Percentiles rank a stretch among this genome's conserved stretches.
These are phyloP conservation scores for Bettongia penicillata DNA, from an alignment of 2,113 vertebrate species.

Conservation along the genomic window DNA sequence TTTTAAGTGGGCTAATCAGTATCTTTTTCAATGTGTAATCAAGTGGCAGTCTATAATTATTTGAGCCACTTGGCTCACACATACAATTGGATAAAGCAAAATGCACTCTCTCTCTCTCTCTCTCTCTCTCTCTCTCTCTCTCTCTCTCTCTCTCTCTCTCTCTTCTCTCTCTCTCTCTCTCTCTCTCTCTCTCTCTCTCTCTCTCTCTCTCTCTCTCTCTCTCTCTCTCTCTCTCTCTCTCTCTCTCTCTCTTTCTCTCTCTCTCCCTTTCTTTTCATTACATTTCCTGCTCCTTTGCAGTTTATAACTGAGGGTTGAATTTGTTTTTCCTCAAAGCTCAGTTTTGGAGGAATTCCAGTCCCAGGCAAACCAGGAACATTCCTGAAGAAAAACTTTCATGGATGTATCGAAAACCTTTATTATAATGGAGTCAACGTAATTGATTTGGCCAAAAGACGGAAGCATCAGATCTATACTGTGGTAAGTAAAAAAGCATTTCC, in stretches of 20 bases:
- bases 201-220: too few species aligned
- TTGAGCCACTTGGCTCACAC: conserved; percentile 41
- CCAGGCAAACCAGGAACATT: conserved; percentile 99
- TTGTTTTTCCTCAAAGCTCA: conserved; percentile 90
- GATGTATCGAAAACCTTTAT: conserved; percentile 98
- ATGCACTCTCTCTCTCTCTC: neutral
- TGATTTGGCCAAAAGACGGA: conserved; percentile 96
- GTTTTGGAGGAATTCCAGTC: conserved; percentile 97
- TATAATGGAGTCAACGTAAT: conserved; percentile 98
- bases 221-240: too few species aligned
- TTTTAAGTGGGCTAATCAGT: conserved; percentile 71
- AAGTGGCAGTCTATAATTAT: conserved; percentile 68
- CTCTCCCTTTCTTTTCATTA: conserved; percentile 15
- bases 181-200: neutral
- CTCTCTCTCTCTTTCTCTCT: too few species aligned
- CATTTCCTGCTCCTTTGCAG: conserved; percentile 12
- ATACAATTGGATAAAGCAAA: conserved; percentile 40
- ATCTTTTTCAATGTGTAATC: conserved; percentile 69
- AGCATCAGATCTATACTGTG: conserved; percentile 98
- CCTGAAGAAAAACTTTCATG: conserved; percentile 97
- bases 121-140: too few species aligned
- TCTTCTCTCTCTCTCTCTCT: too few species aligned
- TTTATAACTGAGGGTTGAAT: conserved; percentile 63
- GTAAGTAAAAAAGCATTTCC: conserved; percentile 82
- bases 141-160: too few species aligned